Conservation (phyloP, 2,797 vertebrate genomes). For the Helicolenus hilgendorfi region DNA sequence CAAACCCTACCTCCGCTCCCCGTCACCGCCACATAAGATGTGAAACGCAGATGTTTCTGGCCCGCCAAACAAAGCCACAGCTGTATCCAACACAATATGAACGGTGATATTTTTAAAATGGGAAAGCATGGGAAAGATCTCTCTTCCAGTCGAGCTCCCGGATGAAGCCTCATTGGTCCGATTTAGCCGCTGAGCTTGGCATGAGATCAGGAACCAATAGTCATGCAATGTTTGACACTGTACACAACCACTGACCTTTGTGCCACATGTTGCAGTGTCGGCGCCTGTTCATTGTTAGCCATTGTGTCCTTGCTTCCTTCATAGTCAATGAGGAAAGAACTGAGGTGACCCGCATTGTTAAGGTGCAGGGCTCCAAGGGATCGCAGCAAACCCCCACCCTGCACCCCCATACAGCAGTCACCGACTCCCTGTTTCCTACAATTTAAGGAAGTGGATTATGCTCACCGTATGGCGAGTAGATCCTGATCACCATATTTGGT, state of each 20-base stretch:
- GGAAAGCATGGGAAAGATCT: conserved; percentile 74
- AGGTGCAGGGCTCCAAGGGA: conserved; percentile 14
- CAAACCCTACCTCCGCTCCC: conserved; percentile 28
- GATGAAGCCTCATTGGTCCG: conserved; percentile 50
- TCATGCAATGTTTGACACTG: conserved; percentile 7
- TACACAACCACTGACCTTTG: conserved; percentile 49
- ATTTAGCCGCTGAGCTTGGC: conserved; percentile 41
- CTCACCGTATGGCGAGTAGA: not conserved
- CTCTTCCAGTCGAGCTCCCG: conserved; percentile 42
- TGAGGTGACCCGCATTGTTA: conserved; percentile 54
- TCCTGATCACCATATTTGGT: conserved; percentile 19
- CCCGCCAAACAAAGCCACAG: conserved; percentile 73
- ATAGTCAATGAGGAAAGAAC: conserved; percentile 64
- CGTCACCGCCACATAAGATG: conserved; percentile 58
- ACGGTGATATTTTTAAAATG: conserved; percentile 73
- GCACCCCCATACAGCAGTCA: not conserved
- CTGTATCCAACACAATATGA: conserved; percentile 70
- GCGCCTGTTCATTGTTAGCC: conserved; percentile 71
- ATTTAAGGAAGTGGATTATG: conserved; percentile 45
- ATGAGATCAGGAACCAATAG: conserved; percentile 33
- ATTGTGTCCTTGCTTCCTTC: conserved; percentile 85
- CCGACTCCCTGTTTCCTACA: conserved; percentile 2
- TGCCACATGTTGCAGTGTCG: conserved; percentile 20
- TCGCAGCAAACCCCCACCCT: not conserved
- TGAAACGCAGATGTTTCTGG: conserved; percentile 79